Evolutionary conservation across 2,113 vertebrate species (phyloP).

Genomic region (Pachyramphus minor): DNA sequence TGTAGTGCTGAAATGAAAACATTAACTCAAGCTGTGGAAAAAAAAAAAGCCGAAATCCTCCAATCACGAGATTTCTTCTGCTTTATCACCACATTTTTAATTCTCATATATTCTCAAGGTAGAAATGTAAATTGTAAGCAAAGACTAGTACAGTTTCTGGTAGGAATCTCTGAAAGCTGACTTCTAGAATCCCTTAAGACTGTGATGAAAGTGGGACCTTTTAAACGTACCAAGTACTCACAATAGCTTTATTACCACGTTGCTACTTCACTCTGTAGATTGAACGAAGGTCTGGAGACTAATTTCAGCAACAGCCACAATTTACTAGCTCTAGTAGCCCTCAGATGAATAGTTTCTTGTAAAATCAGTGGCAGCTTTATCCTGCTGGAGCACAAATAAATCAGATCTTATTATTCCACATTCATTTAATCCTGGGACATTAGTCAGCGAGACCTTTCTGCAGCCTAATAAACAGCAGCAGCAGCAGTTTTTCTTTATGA

Average conservation of each 20-base stretch:
- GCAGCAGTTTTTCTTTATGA: slow-evolving; percentile 87
- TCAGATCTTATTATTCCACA: slow-evolving; percentile 86
- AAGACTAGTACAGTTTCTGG: slow-evolving; percentile 24
- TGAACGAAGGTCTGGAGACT: slow-evolving; percentile 74
- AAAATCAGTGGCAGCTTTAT: slow-evolving; percentile 84
- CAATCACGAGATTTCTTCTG: background rate
- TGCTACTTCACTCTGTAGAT: slow-evolving; percentile 71
- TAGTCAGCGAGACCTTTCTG: slow-evolving; percentile 85
- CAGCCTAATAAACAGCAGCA: slow-evolving; percentile 84
- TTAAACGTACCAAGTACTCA: slow-evolving; percentile 73
- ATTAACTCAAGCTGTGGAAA: background rate
- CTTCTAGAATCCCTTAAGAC: slow-evolving; percentile 60
- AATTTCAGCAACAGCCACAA: slow-evolving; percentile 79
- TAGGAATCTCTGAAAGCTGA: slow-evolving; percentile 40
- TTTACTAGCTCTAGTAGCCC: slow-evolving; percentile 78
- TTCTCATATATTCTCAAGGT: slow-evolving; percentile 1
- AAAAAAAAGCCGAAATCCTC: background rate
- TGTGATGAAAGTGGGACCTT: slow-evolving; percentile 57
- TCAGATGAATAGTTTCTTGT: slow-evolving; percentile 87
- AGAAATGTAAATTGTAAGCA: slow-evolving; percentile 15
- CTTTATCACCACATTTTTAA: slow-evolving; percentile 40
- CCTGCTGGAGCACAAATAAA: slow-evolving; percentile 82
- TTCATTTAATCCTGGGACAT: slow-evolving; percentile 85
- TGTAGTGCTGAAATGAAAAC: background rate
- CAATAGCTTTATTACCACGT: slow-evolving; percentile 73